Evolutionary conservation across 2,888 invertebrate species (phyloP), one percentile per base, ranked within the genome.

Genomic region (Acanthosepion esculentum): DNA sequence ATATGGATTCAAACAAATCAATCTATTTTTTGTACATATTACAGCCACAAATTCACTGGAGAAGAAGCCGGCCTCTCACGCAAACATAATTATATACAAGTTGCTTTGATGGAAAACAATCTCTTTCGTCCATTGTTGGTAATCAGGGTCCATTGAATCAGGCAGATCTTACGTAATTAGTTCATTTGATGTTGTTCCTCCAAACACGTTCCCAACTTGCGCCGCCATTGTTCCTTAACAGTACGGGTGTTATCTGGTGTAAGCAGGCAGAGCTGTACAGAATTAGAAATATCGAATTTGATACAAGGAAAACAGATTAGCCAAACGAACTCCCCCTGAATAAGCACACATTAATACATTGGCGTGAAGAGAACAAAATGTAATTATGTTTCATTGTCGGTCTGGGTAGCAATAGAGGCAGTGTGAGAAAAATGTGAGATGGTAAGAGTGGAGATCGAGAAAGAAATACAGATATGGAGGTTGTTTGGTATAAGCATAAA

Each of bases 91-190:
- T 78, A 78, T 33, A 78, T 78, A 78, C 78, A 78, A 78, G 78
- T 78, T n/a, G 78, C 78, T 78, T 33, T n/a, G 78, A 78, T 78
- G 78, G 78, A 15, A 78, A 78, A 78, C 78, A 78, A 78, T 78
- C 78, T 78, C 78, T n/a, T 78, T n/a, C 15, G 78, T 33, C 78
- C 78, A 78, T 78, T 78, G 78, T 78, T 78, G 12, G n/a, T 78
- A 78, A 78, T 78, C 78, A 78, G 78, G n/a, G 78, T 78, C 78
- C n/a, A 78, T 78, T 78, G 78, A 78, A 78, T n/a, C 78, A n/a
- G 78, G 78, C 78, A 78, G 78, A 78, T 78, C 78, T 78, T n/a
- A 78, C 78, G n/a, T 78, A 78, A 78, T 78, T 78, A 78, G n/a
- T 78, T 78, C 78, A 78, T 78, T 78, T 78, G 78, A 78, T 78